Base-by-base conservation (phyloP, 2,797 vertebrate genomes). In the Myotis myotis region DNA sequence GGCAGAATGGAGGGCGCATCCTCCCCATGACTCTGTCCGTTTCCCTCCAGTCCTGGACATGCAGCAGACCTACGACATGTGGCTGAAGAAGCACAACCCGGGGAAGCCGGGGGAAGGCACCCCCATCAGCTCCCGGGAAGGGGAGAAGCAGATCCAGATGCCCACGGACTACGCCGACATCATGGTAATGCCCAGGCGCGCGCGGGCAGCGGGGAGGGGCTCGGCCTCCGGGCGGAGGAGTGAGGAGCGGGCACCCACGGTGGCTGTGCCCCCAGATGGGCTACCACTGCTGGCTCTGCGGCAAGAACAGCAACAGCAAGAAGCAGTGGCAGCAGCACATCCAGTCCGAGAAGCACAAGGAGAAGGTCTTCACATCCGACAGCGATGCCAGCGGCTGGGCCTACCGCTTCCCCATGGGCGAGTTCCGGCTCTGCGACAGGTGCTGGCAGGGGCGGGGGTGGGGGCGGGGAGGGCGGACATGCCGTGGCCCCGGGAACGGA, bases 241-340 rank as follows among this genome's bases (percentile, higher is more conserved):
- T 3, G 33, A 23, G 83, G 74, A 9, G 10, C 1, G 0, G 76
- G 81, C 79, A 12, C 96, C 97, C 97, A 95, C 1, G 19, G 82
- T 74, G 1, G 92, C 95, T 97, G 85, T 96, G 33, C 51, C 0
- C 41, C 30, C 82, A 99, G 99, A 99, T 98, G 95, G 99, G 99
- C 66, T 99, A 99, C 96, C 98, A 99, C 98, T 99, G 99, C 97
- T 99, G 98, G 95, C 99, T 99, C 89, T 99, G 99, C 1, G 99
- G 99, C 55, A 99, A 98, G 95, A 99, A 99, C 98, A 99, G 99
- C 96, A 99, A 99, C 98, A 98, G 99, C 64, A 99, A 99, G 98
- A 99, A 99, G n/a, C 99, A 99, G 97, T 99, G 99, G 99, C 99
- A 99, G 97, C 99, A 99, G 97, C 99, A 99, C 97, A 99, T 99